phyloP scores from a whole-genome alignment of 2,888 invertebrate genomes.

The Amphipyra berbera region DNA sequence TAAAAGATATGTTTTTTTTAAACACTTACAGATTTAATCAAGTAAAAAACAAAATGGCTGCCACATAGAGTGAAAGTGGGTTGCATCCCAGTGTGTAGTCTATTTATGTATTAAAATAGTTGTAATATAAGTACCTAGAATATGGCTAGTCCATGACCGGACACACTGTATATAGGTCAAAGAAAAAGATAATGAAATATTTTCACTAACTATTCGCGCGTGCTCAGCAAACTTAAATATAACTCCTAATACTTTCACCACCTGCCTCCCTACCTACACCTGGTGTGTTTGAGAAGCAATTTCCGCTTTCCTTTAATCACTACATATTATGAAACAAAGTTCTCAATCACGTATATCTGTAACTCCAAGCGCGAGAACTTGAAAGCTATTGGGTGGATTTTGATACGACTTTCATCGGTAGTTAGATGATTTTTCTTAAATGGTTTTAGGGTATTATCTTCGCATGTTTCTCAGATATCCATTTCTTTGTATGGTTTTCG shows the following conservation, averaged over 20 bases:
- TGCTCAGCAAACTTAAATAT: not conserved
- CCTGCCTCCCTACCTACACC: not conserved
- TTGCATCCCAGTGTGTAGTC: too few relatives aligned
- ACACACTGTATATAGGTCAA: too few relatives aligned
- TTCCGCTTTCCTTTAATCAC: slow-evolving; percentile 36
- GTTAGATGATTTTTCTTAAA: not conserved
- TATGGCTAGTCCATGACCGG: too few relatives aligned
- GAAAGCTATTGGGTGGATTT: slow-evolving; percentile 17
- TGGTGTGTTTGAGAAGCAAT: slow-evolving; percentile 31
- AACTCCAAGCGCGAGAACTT: slow-evolving; percentile 12
- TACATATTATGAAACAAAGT: slow-evolving; percentile 27
- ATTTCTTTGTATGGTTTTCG: too few relatives aligned
- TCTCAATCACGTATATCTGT: slow-evolving; percentile 19
- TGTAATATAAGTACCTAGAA: too few relatives aligned
- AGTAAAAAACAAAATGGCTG: too few relatives aligned
- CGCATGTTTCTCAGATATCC: too few relatives aligned
- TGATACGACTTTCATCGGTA: slow-evolving; percentile 13
- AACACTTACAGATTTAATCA: too few relatives aligned
- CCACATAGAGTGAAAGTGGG: too few relatives aligned
- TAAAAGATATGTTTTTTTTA: too few relatives aligned
- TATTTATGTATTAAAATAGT: too few relatives aligned
- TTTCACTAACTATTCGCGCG: not conserved
- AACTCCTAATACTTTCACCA: slow-evolving; percentile 1
- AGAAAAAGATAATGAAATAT: not conserved
- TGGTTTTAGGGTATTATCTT: too few relatives aligned